phyloP scores from a whole-genome alignment of 1,140 invertebrate genomes.

The Pseudobourletiella spinata region DNA sequence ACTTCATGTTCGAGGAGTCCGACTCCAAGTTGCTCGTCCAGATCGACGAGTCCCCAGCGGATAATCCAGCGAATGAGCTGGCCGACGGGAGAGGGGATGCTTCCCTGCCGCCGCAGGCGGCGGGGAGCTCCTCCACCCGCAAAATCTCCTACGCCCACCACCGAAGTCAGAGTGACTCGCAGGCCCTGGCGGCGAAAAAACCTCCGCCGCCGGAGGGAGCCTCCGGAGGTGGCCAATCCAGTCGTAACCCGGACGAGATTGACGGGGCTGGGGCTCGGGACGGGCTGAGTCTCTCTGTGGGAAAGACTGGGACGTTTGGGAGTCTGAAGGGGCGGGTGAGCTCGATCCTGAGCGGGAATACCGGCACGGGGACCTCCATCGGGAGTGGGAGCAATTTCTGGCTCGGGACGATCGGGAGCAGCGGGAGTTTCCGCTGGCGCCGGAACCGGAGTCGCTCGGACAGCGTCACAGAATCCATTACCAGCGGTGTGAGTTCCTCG shows the following conservation, averaged over 20 bases:
- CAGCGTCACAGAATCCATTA: slow-evolving; percentile 62
- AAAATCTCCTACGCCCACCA: slow-evolving; percentile 11
- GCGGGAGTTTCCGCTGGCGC: slow-evolving; percentile 25
- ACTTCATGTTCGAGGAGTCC: slow-evolving; percentile 3
- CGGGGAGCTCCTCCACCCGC: not conserved
- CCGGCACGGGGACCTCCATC: not conserved
- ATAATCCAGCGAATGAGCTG: not conserved
- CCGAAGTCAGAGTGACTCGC: slow-evolving; percentile 31
- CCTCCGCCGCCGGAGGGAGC: not conserved
- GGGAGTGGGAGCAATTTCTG: not conserved
- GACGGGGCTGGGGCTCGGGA: too few species aligned
- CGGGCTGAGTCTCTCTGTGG: too few species aligned
- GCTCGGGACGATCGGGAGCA: slow-evolving; percentile 27
- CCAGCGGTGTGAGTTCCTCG: slow-evolving; percentile 65
- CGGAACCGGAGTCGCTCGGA: slow-evolving; percentile 40
- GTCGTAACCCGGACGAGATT: too few species aligned
- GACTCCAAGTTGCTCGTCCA: not conserved
- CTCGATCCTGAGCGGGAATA: slow-evolving; percentile 2
- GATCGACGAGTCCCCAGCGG: not conserved
- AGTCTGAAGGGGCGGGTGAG: slow-evolving; percentile 14
- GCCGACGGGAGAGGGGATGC: too few species aligned
- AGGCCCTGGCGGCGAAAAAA: slow-evolving; percentile 12
- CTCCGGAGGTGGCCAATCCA: too few species aligned
- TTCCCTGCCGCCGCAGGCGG: not conserved
- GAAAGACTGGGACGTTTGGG: too few species aligned